These are phyloP conservation scores for Serrognathus titanus DNA, from an alignment of 2,888 invertebrate species.

Conservation along the genomic window DNA sequence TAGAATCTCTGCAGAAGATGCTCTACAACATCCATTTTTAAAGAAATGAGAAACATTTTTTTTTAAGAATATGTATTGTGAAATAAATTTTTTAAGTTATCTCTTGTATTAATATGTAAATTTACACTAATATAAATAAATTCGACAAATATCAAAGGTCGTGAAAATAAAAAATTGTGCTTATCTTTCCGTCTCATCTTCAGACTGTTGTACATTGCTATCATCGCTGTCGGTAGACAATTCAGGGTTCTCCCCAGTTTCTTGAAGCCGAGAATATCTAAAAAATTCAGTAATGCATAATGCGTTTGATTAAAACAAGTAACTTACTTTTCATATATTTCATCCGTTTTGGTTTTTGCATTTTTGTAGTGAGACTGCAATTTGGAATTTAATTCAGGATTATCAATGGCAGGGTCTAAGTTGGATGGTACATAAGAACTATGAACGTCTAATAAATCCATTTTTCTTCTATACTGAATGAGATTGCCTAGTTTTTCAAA, in stretches of 20 bases:
- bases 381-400: slow-evolving; percentile 31
- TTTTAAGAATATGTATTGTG: not conserved
- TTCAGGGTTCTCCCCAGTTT: slow-evolving; percentile 1
- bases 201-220: slow-evolving; percentile 5
- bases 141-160: too few species aligned
- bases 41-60: not conserved
- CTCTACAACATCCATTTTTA: slow-evolving; percentile 75
- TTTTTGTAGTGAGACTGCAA: slow-evolving; percentile 31
- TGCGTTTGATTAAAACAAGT: not conserved
- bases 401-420: slow-evolving; percentile 38
- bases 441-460: slow-evolving; percentile 39
- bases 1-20: slow-evolving; percentile 70
- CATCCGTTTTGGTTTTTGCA: slow-evolving; percentile 25
- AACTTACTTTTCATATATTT: slow-evolving; percentile 33
- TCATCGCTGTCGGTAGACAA: slow-evolving; percentile 12
- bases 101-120: too few species aligned
- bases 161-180: too few species aligned
- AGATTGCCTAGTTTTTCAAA: slow-evolving; percentile 40
- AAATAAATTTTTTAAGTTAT: not conserved
- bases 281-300: not conserved
- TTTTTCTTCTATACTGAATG: slow-evolving; percentile 36
- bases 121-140: too few species aligned
- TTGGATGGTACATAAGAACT: slow-evolving; percentile 27
- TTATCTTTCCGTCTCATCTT: slow-evolving; percentile 6
- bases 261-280: slow-evolving; percentile 11